A percentile compares a stretch with the other conserved stretches of the same genome.
These are phyloP conservation scores for Eleginops maclovinus DNA, from an alignment of 2,113 vertebrate species.

Conservation along the genomic window DNA sequence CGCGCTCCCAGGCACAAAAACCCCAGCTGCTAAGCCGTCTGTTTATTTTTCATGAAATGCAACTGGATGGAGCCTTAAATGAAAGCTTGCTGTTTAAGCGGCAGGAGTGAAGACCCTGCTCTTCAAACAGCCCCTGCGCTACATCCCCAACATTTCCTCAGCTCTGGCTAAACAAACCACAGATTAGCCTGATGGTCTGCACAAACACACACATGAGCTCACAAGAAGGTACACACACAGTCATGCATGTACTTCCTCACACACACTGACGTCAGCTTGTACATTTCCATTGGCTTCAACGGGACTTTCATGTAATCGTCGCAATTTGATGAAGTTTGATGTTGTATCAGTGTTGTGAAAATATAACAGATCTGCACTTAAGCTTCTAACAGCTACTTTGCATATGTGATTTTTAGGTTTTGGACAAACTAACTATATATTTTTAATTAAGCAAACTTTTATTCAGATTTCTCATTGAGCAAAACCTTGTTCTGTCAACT, in stretches of 20 bases:
- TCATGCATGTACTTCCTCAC: slow-evolving; percentile 6
- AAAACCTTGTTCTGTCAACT: background rate
- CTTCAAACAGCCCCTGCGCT: slow-evolving; percentile 61
- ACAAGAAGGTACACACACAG: background rate
- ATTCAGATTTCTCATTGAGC: background rate
- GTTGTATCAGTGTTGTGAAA: background rate
- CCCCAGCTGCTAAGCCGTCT: slow-evolving; percentile 32
- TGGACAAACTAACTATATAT: background rate
- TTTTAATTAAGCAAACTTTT: background rate
- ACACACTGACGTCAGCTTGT: slow-evolving; percentile 10
- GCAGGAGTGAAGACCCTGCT: slow-evolving; percentile 38
- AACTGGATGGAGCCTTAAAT: slow-evolving; percentile 50
- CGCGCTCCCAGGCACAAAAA: slow-evolving; percentile 21
- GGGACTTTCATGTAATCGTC: background rate
- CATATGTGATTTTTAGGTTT: background rate
- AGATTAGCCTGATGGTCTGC: slow-evolving; percentile 30
- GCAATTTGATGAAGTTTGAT: background rate
- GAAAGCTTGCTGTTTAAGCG: slow-evolving; percentile 36
- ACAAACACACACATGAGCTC: slow-evolving; percentile 7
- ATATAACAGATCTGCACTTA: background rate
- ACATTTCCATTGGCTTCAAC: slow-evolving; percentile 46
- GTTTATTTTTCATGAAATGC: slow-evolving; percentile 65
- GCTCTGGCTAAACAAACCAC: slow-evolving; percentile 60
- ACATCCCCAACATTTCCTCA: slow-evolving; percentile 15
- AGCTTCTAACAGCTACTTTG: background rate